These are phyloP conservation scores for Mycogona germanica DNA, from an alignment of 2,888 invertebrate genomes.

Conservation along the genomic window DNA sequence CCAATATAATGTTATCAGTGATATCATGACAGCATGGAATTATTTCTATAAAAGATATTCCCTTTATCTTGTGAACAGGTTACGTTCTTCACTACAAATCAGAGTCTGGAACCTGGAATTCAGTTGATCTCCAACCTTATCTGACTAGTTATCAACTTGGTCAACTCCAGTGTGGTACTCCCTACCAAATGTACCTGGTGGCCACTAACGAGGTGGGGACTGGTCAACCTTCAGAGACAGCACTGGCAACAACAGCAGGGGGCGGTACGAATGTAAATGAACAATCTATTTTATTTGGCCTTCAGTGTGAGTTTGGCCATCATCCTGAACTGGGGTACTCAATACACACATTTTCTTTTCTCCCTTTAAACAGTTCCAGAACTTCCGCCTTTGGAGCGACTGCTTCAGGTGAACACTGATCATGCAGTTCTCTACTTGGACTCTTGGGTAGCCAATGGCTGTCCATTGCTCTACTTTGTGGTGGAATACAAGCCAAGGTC, in stretches of 20 bases:
- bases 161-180: conserved; percentile 87
- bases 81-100: conserved; percentile 32
- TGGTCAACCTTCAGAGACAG: conserved; percentile 30
- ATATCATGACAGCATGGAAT: no score
- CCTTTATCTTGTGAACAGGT: conserved; percentile 18
- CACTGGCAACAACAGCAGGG: conserved; percentile 33
- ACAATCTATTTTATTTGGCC: neutral
- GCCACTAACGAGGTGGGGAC: conserved; percentile 58
- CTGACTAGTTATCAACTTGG: no score
- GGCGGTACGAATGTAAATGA: conserved; percentile 27
- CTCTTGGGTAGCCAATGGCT: conserved; percentile 90
- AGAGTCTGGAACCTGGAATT: conserved; percentile 33
- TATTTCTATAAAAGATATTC: no score
- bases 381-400: conserved; percentile 14
- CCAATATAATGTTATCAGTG: no score
- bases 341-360: conserved; percentile 5
- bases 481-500: conserved; percentile 73
- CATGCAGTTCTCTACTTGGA: conserved; percentile 72
- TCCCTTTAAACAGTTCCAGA: conserved; percentile 16
- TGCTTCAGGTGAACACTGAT: conserved; percentile 18
- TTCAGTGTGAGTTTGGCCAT: neutral
- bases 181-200: conserved; percentile 84
- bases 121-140: no score
- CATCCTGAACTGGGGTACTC: neutral
- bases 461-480: conserved; percentile 89